A percentile compares a stretch with the other conserved stretches of the same genome.
Evolutionary conservation across 2,113 vertebrate genomes (phyloP).

Genomic region (Puntigrus tetrazona): DNA sequence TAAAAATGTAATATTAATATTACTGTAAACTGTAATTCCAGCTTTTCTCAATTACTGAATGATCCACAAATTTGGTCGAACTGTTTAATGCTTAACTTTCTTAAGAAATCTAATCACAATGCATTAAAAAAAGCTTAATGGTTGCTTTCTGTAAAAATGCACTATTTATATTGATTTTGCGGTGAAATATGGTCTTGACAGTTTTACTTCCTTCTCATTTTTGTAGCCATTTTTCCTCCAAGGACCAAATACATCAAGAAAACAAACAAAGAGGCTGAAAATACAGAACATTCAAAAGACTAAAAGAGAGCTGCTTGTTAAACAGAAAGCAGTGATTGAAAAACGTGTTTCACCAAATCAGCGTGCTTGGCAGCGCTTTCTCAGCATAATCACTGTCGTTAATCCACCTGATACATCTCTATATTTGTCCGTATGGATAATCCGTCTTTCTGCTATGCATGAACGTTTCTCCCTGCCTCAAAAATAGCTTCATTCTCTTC

Average conservation of each 20-base stretch:
- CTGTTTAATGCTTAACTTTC: background rate
- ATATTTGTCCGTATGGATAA: conserved; percentile 67
- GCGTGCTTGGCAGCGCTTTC: conserved; percentile 43
- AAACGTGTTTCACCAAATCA: conserved; percentile 25
- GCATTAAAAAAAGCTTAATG: background rate
- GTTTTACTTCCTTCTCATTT: background rate
- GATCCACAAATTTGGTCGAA: background rate
- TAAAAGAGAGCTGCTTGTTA: conserved; percentile 13
- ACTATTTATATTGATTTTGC: background rate
- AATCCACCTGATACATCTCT: conserved; percentile 64
- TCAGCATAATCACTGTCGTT: conserved; percentile 55
- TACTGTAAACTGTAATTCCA: background rate
- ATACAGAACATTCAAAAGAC: background rate
- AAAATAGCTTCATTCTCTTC: conserved; percentile 57
- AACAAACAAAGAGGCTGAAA: background rate
- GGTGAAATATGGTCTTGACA: background rate
- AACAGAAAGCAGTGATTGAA: conserved; percentile 14
- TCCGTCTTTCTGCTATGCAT: conserved; percentile 54
- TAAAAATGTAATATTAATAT: background rate
- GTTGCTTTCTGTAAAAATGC: background rate
- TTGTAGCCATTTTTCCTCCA: background rate
- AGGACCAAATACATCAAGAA: background rate
- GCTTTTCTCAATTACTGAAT: background rate
- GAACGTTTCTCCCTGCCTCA: conserved; percentile 44
- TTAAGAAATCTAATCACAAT: background rate